A percentile compares a stretch with the other conserved stretches of the same genome.
Evolutionary conservation across 2,113 vertebrate genomes (phyloP).

Genomic region (Lagopus leucura): DNA sequence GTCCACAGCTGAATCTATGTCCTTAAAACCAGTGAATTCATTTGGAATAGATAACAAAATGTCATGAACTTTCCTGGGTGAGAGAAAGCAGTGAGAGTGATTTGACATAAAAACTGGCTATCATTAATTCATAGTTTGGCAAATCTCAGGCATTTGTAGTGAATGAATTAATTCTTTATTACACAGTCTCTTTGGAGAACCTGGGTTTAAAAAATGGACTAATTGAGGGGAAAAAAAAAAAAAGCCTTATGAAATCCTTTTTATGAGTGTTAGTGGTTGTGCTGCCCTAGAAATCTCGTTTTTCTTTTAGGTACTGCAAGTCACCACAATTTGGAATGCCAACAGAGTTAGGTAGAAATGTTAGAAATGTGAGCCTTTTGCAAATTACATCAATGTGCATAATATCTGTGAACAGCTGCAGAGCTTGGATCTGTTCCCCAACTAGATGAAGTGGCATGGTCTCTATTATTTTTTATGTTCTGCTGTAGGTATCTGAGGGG

Average conservation of each 20-base stretch:
- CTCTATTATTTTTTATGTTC: not conserved
- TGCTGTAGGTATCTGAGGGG: not conserved
- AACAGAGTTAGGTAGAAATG: not conserved
- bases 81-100: not conserved
- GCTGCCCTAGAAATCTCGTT: not conserved
- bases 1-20: accelerated
- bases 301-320: not conserved
- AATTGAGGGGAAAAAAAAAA: not conserved
- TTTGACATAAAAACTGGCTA: constrained; percentile 44
- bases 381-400: not conserved
- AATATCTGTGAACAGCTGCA: not conserved
- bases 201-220: not conserved
- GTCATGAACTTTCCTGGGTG: not conserved
- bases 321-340: not conserved
- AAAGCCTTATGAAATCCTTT: not conserved
- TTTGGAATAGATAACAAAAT: not conserved
- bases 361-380: not conserved
- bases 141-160: not conserved
- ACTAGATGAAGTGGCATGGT: not conserved
- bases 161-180: constrained; percentile 24
- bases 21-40: not conserved
- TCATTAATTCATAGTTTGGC: constrained; percentile 46
- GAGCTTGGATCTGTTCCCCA: not conserved
- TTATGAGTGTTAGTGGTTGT: not conserved
- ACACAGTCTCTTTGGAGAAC: not conserved